These are phyloP conservation scores for Tetrao urogallus DNA, from an alignment of 2,113 vertebrate genomes.

Conservation along the genomic window DNA sequence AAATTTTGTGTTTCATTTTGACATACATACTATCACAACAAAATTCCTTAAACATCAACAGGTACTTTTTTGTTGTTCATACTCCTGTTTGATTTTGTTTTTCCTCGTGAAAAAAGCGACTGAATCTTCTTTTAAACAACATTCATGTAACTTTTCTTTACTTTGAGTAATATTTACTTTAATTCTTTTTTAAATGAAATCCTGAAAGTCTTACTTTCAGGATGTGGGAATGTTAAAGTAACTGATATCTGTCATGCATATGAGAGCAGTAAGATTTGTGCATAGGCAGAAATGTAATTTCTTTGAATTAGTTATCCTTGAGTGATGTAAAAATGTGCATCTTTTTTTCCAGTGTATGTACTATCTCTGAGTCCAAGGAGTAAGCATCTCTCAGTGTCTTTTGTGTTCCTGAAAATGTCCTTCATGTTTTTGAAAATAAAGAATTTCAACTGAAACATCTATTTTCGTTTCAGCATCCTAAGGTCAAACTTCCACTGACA, in stretches of 20 bases:
- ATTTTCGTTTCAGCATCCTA: neutral
- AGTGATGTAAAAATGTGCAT: neutral
- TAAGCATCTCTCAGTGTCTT: neutral
- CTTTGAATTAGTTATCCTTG: neutral
- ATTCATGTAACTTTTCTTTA: neutral
- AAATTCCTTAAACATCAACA: neutral
- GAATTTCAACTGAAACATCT: neutral
- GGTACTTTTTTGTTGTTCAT: neutral
- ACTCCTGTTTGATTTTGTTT: neutral
- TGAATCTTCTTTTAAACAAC: neutral
- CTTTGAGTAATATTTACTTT: neutral
- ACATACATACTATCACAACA: neutral
- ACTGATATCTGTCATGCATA: neutral
- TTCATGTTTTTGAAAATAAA: neutral
- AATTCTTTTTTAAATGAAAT: neutral
- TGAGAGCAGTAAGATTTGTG: too few relatives aligned
- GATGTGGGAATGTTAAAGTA: neutral
- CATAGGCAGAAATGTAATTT: neutral
- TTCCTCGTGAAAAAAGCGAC: neutral
- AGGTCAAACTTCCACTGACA: neutral
- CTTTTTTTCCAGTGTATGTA: neutral
- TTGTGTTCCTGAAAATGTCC: neutral
- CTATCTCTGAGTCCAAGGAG: neutral
- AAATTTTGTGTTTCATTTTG: neutral
- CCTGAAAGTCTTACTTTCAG: neutral